Base-by-base conservation (phyloP, 1,140 invertebrate species). In the Heliconius hermathena region DNA sequence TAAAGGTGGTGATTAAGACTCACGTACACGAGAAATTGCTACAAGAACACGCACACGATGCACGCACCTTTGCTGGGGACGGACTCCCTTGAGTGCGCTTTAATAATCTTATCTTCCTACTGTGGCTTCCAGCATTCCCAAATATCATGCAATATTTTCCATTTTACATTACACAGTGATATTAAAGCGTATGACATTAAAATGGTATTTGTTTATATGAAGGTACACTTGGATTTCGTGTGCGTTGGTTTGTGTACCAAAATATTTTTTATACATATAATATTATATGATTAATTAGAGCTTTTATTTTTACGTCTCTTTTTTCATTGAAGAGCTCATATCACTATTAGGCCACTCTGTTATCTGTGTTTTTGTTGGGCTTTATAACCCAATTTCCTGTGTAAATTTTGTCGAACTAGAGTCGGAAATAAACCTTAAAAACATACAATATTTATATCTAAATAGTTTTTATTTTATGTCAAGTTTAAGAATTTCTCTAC, bases 1-100 rank as follows among this genome's bases (percentile, higher is more conserved):
- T 91, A 89, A 89, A 89, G 85, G 85, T 83, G 87, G 87, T 87
- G 86, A 90, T 91, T 90, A 91, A 82, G 79, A 80, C 84, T 82
- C 88, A 90, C 85, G 86, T 89, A 86, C 87, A 82, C 79, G 80
- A 57, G 76, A 76, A 86, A 87, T 90, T 86, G 85, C 82, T 78
- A 49, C 78, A 84, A 86, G 80, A 87, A 3, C 84, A 79, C 78
- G 74, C 26, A 18, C 52, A 70, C 82, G 80, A 81, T 76, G 57
- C 81, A 86, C 84, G 85, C 83, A 85, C 73, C 81, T 77, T 29
- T 81, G 80, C 83, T 84, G 77, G 80, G 77, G 81, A 82, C 82
- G 73, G 71, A 74, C 52, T 73, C 80, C 75, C 82, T 70, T n/a
- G 71, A 78, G 80, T 76, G 49, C 57, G 81, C 81, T 81, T 73